Conservation (phyloP, 2,113 vertebrate species). For the Notarius lentiginosus region DNA sequence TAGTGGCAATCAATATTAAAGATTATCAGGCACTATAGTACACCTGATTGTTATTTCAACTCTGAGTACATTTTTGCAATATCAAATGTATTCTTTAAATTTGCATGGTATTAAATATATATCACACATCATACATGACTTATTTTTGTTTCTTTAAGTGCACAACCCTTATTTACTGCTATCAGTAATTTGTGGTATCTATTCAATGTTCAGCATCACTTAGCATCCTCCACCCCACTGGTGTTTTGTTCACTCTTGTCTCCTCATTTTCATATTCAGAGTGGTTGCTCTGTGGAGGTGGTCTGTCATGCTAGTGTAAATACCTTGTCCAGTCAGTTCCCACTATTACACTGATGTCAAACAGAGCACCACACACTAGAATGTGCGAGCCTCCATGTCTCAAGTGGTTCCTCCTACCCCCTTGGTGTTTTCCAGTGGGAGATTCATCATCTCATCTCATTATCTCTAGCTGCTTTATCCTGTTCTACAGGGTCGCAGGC, state of each 20-base stretch:
- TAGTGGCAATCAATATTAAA: slow-evolving; percentile 43
- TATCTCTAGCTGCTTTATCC: no score
- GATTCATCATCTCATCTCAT: no score
- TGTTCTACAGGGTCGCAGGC: no score
- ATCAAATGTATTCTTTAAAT: not conserved
- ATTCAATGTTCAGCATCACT: slow-evolving; percentile 27
- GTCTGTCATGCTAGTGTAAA: slow-evolving; percentile 47
- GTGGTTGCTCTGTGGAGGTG: slow-evolving; percentile 28
- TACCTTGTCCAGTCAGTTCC: slow-evolving; percentile 54
- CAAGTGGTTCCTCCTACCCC: slow-evolving; percentile 22
- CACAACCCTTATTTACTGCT: slow-evolving; percentile 2
- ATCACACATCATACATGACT: not conserved
- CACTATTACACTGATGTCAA: slow-evolving; percentile 43
- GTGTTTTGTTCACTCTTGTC: not conserved
- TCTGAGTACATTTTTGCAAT: not conserved
- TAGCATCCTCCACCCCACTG: not conserved
- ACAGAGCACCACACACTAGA: slow-evolving; percentile 31
- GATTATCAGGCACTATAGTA: slow-evolving; percentile 42
- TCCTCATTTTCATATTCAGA: slow-evolving; percentile 35
- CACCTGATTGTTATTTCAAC: slow-evolving; percentile 46
- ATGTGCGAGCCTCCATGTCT: slow-evolving; percentile 32
- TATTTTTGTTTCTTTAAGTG: slow-evolving; percentile 1
- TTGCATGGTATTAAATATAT: not conserved
- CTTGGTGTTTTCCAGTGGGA: slow-evolving; percentile 58
- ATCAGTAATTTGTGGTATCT: not conserved